A percentile compares a stretch with the other conserved stretches of the same genome.
Conservation (phyloP, 2,888 invertebrate species). For the Diploptera punctata region DNA sequence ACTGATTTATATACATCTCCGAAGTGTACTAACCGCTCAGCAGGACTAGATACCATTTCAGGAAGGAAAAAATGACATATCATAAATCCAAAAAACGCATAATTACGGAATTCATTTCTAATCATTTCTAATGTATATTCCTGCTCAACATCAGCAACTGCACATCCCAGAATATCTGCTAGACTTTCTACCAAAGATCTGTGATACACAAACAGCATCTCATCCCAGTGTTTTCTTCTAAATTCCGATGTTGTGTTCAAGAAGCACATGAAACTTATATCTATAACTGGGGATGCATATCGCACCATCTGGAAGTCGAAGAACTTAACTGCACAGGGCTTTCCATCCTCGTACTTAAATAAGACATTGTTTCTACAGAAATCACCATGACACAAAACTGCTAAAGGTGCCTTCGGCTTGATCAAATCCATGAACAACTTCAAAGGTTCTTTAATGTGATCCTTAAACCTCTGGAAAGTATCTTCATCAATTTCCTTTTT, state of each 20-base stretch:
- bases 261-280: slow-evolving; percentile 52
- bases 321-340: slow-evolving; percentile 40
- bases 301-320: slow-evolving; percentile 42
- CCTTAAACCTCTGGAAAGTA: slow-evolving; percentile 42
- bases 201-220: slow-evolving; percentile 48
- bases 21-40: too few species aligned
- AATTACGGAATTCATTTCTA: slow-evolving; percentile 11
- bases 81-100: neutral
- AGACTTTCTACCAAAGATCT: slow-evolving; percentile 17
- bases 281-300: slow-evolving; percentile 52
- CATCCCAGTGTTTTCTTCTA: slow-evolving; percentile 47
- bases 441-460: slow-evolving; percentile 44
- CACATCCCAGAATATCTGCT: neutral
- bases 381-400: slow-evolving; percentile 54
- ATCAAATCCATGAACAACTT: slow-evolving; percentile 18
- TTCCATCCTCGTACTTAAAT: slow-evolving; percentile 49
- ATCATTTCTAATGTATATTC: slow-evolving; percentile 23
- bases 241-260: slow-evolving; percentile 50
- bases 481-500: neutral
- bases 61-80: too few species aligned
- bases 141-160: neutral
- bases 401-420: slow-evolving; percentile 39
- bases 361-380: slow-evolving; percentile 55
- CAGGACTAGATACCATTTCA: too few species aligned
- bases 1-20: too few species aligned